Evolutionary conservation across 2,797 vertebrate genomes (phyloP).

Genomic region (Centropyge bicolor): DNA sequence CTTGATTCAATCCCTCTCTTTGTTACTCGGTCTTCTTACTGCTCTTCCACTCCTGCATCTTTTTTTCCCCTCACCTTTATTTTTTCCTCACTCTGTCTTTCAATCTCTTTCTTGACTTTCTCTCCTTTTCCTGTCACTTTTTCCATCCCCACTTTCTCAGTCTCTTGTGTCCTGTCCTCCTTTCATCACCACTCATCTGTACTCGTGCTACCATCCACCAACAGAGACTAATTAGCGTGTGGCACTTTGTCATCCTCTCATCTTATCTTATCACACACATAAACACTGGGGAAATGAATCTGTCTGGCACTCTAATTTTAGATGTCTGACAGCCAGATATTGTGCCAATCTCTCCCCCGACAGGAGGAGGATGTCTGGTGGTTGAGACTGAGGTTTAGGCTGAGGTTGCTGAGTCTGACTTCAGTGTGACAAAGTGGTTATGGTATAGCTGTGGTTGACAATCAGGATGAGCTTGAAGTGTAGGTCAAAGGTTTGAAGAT

Average conservation of each 20-base stretch:
- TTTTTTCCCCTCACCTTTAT: neutral
- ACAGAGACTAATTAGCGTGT: slow-evolving; percentile 77
- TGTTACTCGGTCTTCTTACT: neutral
- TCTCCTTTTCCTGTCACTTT: slow-evolving; percentile 56
- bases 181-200: slow-evolving; percentile 64
- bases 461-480: neutral
- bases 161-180: slow-evolving; percentile 77
- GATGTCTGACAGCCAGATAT: slow-evolving; percentile 71
- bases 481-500: no score
- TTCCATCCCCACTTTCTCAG: slow-evolving; percentile 44
- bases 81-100: neutral
- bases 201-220: slow-evolving; percentile 61
- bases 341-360: slow-evolving; percentile 48
- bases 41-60: neutral
- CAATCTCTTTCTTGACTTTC: slow-evolving; percentile 39
- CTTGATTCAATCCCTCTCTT: neutral
- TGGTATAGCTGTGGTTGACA: neutral
- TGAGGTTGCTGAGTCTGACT: slow-evolving; percentile 15
- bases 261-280: slow-evolving; percentile 67
- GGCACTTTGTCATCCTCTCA: slow-evolving; percentile 74
- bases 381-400: slow-evolving; percentile 27
- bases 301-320: slow-evolving; percentile 76
- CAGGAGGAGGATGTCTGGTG: slow-evolving; percentile 52
- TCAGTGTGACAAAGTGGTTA: neutral
- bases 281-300: slow-evolving; percentile 61